These are phyloP conservation scores for Arvicanthis niloticus DNA, from an alignment of 2,113 vertebrate species.

Conservation along the genomic window DNA sequence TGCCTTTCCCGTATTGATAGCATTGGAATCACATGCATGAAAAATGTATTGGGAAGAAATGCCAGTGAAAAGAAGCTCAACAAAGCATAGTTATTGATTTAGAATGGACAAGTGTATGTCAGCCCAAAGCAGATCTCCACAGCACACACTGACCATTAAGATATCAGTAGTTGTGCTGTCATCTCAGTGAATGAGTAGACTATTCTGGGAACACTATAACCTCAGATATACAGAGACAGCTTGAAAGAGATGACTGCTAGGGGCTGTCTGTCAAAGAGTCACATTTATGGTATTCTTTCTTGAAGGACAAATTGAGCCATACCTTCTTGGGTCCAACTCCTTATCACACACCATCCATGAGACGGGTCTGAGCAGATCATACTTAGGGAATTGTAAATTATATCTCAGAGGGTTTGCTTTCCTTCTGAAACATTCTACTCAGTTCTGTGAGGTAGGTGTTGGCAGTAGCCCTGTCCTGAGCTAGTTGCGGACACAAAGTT, in stretches of 20 bases:
- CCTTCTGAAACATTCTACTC: background rate
- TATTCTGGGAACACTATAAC: background rate
- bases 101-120: background rate
- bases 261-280: too few relatives aligned
- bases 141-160: too few relatives aligned
- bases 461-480: accelerated
- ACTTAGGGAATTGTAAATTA: background rate
- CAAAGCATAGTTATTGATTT: background rate
- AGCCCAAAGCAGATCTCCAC: background rate
- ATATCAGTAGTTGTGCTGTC: accelerated
- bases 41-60: background rate
- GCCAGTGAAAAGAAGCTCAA: background rate
- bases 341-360: background rate
- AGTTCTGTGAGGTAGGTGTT: background rate
- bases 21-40: background rate
- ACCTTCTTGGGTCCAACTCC: accelerated
- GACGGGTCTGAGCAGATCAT: background rate
- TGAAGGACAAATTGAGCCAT: background rate
- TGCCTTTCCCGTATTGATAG: background rate
- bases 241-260: background rate
- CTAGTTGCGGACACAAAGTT: background rate
- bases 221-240: background rate
- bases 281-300: background rate
- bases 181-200: background rate
- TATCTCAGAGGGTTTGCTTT: background rate